A percentile compares a stretch with the other conserved stretches of the same genome.
Evolutionary conservation across 1,140 invertebrate genomes (phyloP).

Genomic region (Potamilus streckersoni): DNA sequence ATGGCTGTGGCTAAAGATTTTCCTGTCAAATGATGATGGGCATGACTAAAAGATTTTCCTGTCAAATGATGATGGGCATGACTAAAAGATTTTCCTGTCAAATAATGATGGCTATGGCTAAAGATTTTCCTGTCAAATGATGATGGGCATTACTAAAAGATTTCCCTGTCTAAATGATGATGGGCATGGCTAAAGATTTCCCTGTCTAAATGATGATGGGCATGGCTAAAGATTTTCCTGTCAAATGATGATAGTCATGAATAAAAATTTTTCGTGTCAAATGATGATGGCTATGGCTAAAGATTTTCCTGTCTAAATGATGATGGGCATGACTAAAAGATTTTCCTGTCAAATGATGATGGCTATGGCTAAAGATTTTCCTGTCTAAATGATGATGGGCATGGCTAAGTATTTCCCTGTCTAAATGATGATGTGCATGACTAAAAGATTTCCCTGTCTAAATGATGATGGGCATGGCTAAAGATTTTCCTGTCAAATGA

Average conservation of each 20-base stretch:
- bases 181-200: too few relatives aligned
- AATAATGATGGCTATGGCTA: neutral
- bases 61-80: neutral
- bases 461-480: neutral
- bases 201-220: too few relatives aligned
- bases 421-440: too few relatives aligned
- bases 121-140: neutral
- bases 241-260: neutral
- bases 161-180: too few relatives aligned
- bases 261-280: neutral
- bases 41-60: neutral
- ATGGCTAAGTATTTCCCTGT: neutral
- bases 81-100: neutral
- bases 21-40: neutral
- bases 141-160: neutral
- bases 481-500: too few relatives aligned
- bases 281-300: neutral
- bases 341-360: too few relatives aligned
- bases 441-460: too few relatives aligned
- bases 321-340: too few relatives aligned
- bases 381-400: too few relatives aligned
- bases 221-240: too few relatives aligned
- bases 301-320: too few relatives aligned
- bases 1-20: neutral
- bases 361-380: too few relatives aligned